Evolutionary conservation across 2,888 invertebrate genomes (phyloP).

Genomic region (Melinopterus prodromus): DNA sequence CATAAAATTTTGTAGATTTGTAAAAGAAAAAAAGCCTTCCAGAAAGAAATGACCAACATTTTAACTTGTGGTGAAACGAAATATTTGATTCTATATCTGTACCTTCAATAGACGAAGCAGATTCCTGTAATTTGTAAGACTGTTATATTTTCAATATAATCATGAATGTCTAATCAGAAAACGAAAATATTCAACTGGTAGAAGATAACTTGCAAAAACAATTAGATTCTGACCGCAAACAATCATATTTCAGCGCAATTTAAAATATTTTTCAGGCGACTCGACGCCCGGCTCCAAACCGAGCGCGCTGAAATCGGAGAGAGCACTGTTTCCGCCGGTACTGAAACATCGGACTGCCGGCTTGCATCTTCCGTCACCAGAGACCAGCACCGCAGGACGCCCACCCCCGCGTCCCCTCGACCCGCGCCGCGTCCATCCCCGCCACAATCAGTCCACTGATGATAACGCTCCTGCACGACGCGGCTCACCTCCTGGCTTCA

Average conservation of each 20-base stretch:
- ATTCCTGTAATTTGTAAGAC: too few species aligned
- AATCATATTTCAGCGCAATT: background rate
- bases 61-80: too few species aligned
- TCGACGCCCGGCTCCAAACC: background rate
- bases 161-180: background rate
- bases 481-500: conserved; percentile 41
- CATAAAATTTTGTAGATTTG: too few species aligned
- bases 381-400: conserved; percentile 54
- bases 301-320: conserved; percentile 20
- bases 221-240: background rate
- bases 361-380: conserved; percentile 53
- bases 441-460: conserved; percentile 39
- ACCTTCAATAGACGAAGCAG: too few species aligned
- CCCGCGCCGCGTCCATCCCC: conserved; percentile 47
- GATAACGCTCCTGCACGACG: conserved; percentile 47
- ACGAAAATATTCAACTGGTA: background rate
- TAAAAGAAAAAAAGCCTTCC: too few species aligned
- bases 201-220: background rate
- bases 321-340: conserved; percentile 25
- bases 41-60: too few species aligned
- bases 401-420: conserved; percentile 42
- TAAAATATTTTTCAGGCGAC: background rate
- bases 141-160: background rate
- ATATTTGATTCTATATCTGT: too few species aligned
- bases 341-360: conserved; percentile 38